These are phyloP conservation scores for Leguminivora glycinivorella DNA, from an alignment of 1,140 invertebrate species.

Conservation along the genomic window DNA sequence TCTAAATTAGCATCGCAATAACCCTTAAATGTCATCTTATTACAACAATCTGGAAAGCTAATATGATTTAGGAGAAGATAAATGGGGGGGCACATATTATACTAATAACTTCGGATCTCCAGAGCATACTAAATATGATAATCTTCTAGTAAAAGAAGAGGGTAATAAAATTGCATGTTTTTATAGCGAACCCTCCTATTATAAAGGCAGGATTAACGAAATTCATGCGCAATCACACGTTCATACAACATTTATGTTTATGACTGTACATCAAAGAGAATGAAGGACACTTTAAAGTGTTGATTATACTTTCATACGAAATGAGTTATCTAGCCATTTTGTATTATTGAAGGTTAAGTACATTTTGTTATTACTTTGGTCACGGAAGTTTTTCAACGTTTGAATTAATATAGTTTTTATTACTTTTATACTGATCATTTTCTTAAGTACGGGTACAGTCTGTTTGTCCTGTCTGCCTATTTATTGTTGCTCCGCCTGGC, in stretches of 20 bases:
- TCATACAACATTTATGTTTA: conserved; percentile 21
- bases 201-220: conserved; percentile 33
- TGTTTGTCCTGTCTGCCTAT: no score
- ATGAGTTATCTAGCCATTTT: background rate
- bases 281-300: conserved; percentile 5
- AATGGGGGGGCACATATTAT: background rate
- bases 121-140: conserved; percentile 25
- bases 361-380: no score
- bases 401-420: no score
- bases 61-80: conserved; percentile 8
- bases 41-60: background rate
- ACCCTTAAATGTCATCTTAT: conserved; percentile 12
- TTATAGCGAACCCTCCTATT: conserved; percentile 26
- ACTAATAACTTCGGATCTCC: conserved; percentile 19
- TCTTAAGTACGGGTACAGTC: no score
- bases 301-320: background rate
- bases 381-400: no score
- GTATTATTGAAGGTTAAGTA: background rate
- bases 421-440: no score
- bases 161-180: conserved; percentile 20
- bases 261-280: conserved; percentile 21
- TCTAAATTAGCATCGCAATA: conserved; percentile 1
- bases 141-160: conserved; percentile 14
- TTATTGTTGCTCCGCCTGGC: no score
- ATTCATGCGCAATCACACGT: conserved; percentile 47